phyloP scores from a whole-genome alignment of 2,113 vertebrate genomes.

The Muntiacus muntjak region DNA sequence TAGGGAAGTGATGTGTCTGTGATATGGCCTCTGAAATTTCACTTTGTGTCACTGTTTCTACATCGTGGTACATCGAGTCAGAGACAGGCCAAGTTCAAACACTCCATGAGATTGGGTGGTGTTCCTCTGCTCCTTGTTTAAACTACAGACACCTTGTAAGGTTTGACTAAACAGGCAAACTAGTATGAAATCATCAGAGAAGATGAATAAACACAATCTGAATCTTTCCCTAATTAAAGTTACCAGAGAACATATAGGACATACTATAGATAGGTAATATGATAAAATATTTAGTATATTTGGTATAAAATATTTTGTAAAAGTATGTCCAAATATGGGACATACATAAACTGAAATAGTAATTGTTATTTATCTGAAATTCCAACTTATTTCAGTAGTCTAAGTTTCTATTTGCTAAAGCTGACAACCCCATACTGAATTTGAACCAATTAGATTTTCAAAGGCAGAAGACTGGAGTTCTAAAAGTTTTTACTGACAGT shows the following conservation, averaged over 20 bases:
- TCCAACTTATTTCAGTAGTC: not conserved
- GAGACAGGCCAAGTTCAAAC: not conserved
- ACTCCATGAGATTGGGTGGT: not conserved
- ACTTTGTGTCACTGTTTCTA: not conserved
- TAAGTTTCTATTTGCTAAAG: not conserved
- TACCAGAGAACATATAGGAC: not conserved
- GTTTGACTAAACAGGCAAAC: not conserved
- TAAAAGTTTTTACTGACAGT: slow-evolving; percentile 10
- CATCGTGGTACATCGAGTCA: not conserved
- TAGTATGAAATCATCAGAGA: not conserved
- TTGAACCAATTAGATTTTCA: slow-evolving; percentile 7
- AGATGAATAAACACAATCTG: not conserved
- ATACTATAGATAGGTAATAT: not conserved
- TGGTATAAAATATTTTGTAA: not conserved
- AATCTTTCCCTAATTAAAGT: not conserved
- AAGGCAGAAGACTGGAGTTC: not conserved
- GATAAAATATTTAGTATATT: not conserved
- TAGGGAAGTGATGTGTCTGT: not conserved
- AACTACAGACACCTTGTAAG: not conserved
- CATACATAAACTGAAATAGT: not conserved
- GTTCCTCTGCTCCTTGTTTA: not conserved
- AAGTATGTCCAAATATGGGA: not conserved
- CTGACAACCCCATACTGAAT: not conserved
- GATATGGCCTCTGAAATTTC: not conserved
- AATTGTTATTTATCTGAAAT: not conserved